Conservation (phyloP, 2,888 invertebrate genomes). For the Ophioninae sp. region DNA sequence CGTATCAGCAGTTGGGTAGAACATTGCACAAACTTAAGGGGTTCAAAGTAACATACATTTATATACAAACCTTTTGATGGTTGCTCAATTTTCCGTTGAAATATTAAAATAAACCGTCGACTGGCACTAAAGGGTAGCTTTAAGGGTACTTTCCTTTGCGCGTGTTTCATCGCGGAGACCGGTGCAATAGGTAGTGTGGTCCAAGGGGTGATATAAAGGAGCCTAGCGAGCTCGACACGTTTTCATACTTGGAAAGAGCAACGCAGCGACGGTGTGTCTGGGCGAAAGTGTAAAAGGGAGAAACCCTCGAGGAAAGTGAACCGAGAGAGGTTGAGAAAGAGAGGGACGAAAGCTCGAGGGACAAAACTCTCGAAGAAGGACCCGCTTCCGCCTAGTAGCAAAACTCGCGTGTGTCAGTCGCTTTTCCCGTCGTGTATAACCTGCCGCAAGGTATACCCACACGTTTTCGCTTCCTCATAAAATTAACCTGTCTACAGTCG, state of each 20-base stretch:
- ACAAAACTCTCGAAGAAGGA: slow-evolving; percentile 56
- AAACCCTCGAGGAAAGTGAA: background rate
- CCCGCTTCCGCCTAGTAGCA: slow-evolving; percentile 34
- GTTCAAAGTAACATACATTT: no score
- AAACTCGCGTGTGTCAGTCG: slow-evolving; percentile 51
- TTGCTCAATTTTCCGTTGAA: slow-evolving; percentile 45
- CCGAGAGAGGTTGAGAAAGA: slow-evolving; percentile 1
- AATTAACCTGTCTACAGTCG: slow-evolving; percentile 68
- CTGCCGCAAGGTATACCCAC: slow-evolving; percentile 53
- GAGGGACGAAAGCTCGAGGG: slow-evolving; percentile 47
- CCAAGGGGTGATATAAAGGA: slow-evolving; percentile 61
- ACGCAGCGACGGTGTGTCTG: slow-evolving; percentile 30
- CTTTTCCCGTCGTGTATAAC: slow-evolving; percentile 13
- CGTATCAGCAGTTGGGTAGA: no score
- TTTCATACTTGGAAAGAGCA: slow-evolving; percentile 51
- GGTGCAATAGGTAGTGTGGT: slow-evolving; percentile 34
- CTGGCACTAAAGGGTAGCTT: slow-evolving; percentile 44
- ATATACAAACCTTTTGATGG: background rate
- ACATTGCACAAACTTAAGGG: no score
- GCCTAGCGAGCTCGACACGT: slow-evolving; percentile 58
- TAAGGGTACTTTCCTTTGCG: slow-evolving; percentile 16
- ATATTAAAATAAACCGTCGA: slow-evolving; percentile 66
- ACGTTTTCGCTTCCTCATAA: slow-evolving; percentile 64
- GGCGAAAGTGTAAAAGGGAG: slow-evolving; percentile 7
- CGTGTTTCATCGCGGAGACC: slow-evolving; percentile 38